A percentile compares a stretch with the other conserved stretches of the same genome.
Conservation (phyloP, 1,140 invertebrate species). For the Philaenus spumarius region DNA sequence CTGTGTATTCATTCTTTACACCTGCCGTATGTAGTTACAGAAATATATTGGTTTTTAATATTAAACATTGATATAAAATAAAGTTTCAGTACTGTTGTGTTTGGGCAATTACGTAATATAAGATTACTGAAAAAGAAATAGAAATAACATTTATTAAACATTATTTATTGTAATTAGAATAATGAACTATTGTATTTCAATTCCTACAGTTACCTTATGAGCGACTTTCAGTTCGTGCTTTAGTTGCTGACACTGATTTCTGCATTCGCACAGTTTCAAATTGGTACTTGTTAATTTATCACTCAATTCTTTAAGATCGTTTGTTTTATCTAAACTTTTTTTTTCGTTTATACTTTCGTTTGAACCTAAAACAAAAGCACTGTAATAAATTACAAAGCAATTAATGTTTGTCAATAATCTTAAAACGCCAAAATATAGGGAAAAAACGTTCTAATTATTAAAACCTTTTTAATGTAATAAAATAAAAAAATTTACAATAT, state of each 20-base stretch:
- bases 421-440: background rate
- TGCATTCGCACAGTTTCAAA: conserved; percentile 56
- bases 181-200: too few species aligned
- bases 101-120: too few species aligned
- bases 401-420: background rate
- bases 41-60: too few species aligned
- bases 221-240: conserved; percentile 56
- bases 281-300: conserved; percentile 50
- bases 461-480: background rate
- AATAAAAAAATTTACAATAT: too few species aligned
- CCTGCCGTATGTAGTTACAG: too few species aligned
- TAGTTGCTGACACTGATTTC: conserved; percentile 54
- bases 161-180: too few species aligned
- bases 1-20: too few species aligned
- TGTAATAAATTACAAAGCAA: too few species aligned
- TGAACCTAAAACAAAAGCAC: background rate
- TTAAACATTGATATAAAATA: too few species aligned
- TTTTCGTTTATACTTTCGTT: conserved; percentile 14
- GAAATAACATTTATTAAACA: too few species aligned
- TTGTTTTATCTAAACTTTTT: conserved; percentile 27
- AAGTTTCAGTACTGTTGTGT: too few species aligned
- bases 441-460: background rate
- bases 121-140: too few species aligned
- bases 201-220: conserved; percentile 26
- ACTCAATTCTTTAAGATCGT: conserved; percentile 49